A percentile compares a stretch with the other conserved stretches of the same genome.
Evolutionary conservation across 2,113 vertebrate species (phyloP).

Genomic region (Danio rerio): GRCz12tu NC_133179.1:6958501-6959000

Average conservation of each 20-base stretch:
- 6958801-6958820: slow-evolving; percentile 40
- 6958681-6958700: slow-evolving; percentile 25
- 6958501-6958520: slow-evolving; percentile 77
- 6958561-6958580: slow-evolving; percentile 81
- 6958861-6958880: slow-evolving; percentile 54
- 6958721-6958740: slow-evolving; percentile 10
- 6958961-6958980: slow-evolving; percentile 80
- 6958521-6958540: slow-evolving; percentile 78
- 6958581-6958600: slow-evolving; percentile 77
- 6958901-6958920: slow-evolving; percentile 75
- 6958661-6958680: not conserved
- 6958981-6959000: slow-evolving; percentile 58
- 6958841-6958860: slow-evolving; percentile 28
- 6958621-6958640: slow-evolving; percentile 42
- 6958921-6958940: slow-evolving; percentile 74
- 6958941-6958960: slow-evolving; percentile 75
- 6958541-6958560: slow-evolving; percentile 79
- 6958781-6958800: not conserved
- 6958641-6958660: slow-evolving; percentile 22
- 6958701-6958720: slow-evolving; percentile 21
- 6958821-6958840: slow-evolving; percentile 44
- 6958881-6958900: slow-evolving; percentile 76
- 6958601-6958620: slow-evolving; percentile 72
- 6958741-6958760: not conserved
- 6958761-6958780: slow-evolving; percentile 5